Percentiles rank a stretch among this genome's conserved stretches.
These are phyloP conservation scores for Himalopsyche anomala DNA, from an alignment of 2,888 invertebrate genomes.

Conservation along the genomic window DNA sequence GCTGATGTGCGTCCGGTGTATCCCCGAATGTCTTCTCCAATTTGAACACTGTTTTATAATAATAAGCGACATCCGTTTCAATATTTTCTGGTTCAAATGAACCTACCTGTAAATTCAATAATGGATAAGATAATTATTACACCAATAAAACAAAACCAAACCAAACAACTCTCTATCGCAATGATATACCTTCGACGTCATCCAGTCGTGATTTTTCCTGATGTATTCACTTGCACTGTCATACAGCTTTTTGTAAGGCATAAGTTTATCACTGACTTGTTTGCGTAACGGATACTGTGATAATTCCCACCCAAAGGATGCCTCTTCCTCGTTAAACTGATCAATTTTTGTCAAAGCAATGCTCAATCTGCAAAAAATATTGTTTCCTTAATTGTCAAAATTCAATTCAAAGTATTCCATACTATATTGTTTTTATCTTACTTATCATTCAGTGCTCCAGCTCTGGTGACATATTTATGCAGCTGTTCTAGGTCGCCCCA, in stretches of 20 bases:
- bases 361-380: conserved; percentile 76
- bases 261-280: conserved; percentile 85
- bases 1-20: conserved; percentile 83
- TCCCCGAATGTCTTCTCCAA: conserved; percentile 91
- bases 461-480: conserved; percentile 88
- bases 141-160: neutral
- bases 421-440: conserved; percentile 67
- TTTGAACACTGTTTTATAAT: conserved; percentile 87
- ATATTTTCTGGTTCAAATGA: conserved; percentile 92
- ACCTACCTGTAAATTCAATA: conserved; percentile 79
- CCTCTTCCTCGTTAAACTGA: conserved; percentile 93
- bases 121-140: neutral
- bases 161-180: neutral
- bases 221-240: conserved; percentile 93
- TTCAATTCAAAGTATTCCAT: too few relatives aligned
- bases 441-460: conserved; percentile 86
- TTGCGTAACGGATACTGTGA: conserved; percentile 93
- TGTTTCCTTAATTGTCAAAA: too few relatives aligned
- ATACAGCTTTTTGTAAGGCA: conserved; percentile 91
- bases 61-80: conserved; percentile 85
- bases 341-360: conserved; percentile 88
- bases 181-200: conserved; percentile 79
- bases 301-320: conserved; percentile 90
- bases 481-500: conserved; percentile 92
- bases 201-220: conserved; percentile 89